Evolutionary conservation across 2,888 invertebrate species (phyloP).

Genomic region (Archips xylosteana): DNA sequence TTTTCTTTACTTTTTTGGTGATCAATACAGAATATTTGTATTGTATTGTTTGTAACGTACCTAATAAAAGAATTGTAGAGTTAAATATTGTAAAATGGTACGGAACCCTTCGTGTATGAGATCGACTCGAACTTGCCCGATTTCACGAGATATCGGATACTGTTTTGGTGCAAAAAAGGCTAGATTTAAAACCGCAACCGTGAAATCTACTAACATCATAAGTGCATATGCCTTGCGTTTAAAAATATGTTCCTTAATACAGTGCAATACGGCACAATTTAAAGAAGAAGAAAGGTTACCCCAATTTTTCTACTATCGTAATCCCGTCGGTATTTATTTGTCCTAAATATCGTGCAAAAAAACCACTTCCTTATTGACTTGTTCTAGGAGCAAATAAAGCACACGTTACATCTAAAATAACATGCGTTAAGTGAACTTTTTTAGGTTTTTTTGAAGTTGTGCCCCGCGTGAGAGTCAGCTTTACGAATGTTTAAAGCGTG

Average conservation of each 20-base stretch:
- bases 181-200: constrained; percentile 34
- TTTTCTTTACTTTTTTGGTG: too few relatives aligned
- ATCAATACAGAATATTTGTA: too few relatives aligned
- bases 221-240: background rate
- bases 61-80: too few relatives aligned
- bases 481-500: too few relatives aligned
- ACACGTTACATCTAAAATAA: background rate
- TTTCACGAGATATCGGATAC: constrained; percentile 31
- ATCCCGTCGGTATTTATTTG: constrained; percentile 13
- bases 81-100: too few relatives aligned
- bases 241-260: background rate
- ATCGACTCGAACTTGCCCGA: background rate
- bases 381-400: constrained; percentile 9
- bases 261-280: background rate
- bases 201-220: constrained; percentile 2
- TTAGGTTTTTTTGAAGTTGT: background rate
- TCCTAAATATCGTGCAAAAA: background rate
- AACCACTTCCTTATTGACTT: constrained; percentile 18
- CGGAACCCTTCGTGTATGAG: too few relatives aligned
- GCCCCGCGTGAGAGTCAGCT: too few relatives aligned
- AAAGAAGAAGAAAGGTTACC: background rate
- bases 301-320: background rate
- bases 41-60: too few relatives aligned
- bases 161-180: constrained; percentile 30
- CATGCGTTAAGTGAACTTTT: background rate